Evolutionary conservation across 2,888 invertebrate species (phyloP), one percentile per base, ranked within the genome.

Genomic region (Drosophila suboccidentalis): DNA sequence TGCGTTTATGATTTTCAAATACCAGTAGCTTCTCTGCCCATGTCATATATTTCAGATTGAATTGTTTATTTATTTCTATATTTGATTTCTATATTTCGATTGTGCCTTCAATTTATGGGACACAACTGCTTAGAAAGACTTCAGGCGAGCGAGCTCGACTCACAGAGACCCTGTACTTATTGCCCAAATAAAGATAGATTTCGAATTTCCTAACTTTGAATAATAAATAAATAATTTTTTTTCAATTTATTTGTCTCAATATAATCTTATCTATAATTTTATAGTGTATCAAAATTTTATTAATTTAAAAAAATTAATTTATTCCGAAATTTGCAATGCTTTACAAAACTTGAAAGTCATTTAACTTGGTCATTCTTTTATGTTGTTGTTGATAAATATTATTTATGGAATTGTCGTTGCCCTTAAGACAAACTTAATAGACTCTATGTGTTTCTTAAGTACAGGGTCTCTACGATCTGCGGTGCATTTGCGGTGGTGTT

Each of bases 1-100:
- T 86, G 67, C 73, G 64, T 81, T 86, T 88, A 82, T 58, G 72
- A 65, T 79, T 87, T 80, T 82, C 88, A 80, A 84, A 84, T 82
- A 85, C 87, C 86, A 82, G 82, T 86, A 82, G 86, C 70, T 17
- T 39, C 17, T n/a, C 32, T 6, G 41, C 29, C 13, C 50, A 46
- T 54, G 59, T 71, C 62, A 50, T 73, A 75, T 73, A 78, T 71
- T 78, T 70, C 74, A 74, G 85, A 81, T 84, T 84, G 87, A 58
- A 62, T 82, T 82, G 70, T 75, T 79, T 80, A 74, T 64, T 73
- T 70, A 63, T 59, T 75, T 68, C 54, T 68, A 71, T 65, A 71
- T 75, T 74, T 78, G 80, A 81, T 68, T 75, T 82, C 58, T 70
- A 60, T 63, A 78, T 65, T 75, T 67, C 67, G 87, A 83, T 69